A percentile compares a stretch with the other conserved stretches of the same genome.
Conservation (phyloP, 2,113 vertebrate species). For the Sapayoa aenigma region DNA sequence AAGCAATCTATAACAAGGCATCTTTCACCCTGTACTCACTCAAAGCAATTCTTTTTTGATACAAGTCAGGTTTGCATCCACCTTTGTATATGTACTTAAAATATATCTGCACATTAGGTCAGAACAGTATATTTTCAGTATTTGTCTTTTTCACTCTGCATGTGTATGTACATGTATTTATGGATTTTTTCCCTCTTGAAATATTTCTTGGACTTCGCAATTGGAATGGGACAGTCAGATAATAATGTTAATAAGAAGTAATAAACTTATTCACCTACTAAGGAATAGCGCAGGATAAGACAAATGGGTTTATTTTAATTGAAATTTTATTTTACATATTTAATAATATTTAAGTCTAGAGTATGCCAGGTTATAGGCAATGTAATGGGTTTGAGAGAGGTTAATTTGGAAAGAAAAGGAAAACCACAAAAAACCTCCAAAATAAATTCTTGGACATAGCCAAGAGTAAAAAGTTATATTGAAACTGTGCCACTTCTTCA, state of each 20-base stretch:
- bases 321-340: not conserved
- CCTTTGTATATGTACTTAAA: not conserved
- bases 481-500: not conserved
- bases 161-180: not conserved
- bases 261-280: not conserved
- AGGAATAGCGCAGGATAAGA: not conserved
- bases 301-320: not conserved
- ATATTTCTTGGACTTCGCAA: not conserved
- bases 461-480: not conserved
- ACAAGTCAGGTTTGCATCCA: not conserved
- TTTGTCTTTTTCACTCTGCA: not conserved
- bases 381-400: not conserved
- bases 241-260: not conserved
- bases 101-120: not conserved
- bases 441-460: not conserved
- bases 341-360: not conserved
- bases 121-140: not conserved
- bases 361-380: not conserved
- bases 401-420: not conserved
- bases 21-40: not conserved
- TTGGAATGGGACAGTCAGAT: not conserved
- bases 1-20: not conserved
- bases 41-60: not conserved
- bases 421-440: fast-evolving
- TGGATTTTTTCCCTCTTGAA: fast-evolving